Evolutionary conservation across 2,113 vertebrate species (phyloP).

Genomic region (pig (Sus scrofa)): T2T-Sscrofa CM000812.6:104002001-104002500

Average conservation of each 20-base stretch:
- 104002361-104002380: not conserved
- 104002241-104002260: not conserved
- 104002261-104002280: not conserved
- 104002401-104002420: not conserved
- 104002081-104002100: constrained; percentile 49
- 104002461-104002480: not conserved
- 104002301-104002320: not conserved
- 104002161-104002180: not conserved
- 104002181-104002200: not conserved
- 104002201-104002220: constrained; percentile 12
- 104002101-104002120: constrained; percentile 6
- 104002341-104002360: not conserved
- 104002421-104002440: not conserved
- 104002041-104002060: not conserved
- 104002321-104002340: not conserved
- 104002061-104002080: constrained; percentile 10
- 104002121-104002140: not conserved
- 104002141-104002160: not conserved
- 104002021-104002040: not conserved
- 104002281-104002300: constrained; percentile 30
- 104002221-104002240: not conserved
- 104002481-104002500: not conserved
- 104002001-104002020: constrained; percentile 9
- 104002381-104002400: not conserved
- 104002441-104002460: not conserved